Evolutionary conservation across 2,888 invertebrate genomes (phyloP).

Genomic region (Didymodactylos carnosus): DNA sequence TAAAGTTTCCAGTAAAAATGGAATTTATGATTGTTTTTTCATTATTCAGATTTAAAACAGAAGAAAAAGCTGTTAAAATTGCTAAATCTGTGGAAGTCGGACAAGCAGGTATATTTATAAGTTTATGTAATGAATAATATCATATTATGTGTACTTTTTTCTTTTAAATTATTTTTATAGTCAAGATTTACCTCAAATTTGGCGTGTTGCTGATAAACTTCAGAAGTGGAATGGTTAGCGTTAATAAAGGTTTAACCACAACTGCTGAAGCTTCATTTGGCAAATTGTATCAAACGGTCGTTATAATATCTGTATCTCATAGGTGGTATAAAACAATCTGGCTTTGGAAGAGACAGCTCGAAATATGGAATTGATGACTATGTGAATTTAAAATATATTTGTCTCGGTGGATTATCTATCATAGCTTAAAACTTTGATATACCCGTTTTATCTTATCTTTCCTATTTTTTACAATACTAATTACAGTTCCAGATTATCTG

Average conservation of each 20-base stretch:
- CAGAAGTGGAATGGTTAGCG: conserved; percentile 69
- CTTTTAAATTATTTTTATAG: conserved; percentile 66
- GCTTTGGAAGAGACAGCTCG: conserved; percentile 80
- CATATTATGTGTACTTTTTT: neutral
- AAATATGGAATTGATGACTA: conserved; percentile 76
- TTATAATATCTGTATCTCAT: neutral
- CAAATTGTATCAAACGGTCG: neutral
- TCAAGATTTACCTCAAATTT: conserved; percentile 64
- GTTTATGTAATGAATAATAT: neutral
- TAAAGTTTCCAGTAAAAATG: too few species aligned
- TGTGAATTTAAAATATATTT: conserved; percentile 67
- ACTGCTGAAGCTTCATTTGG: conserved; percentile 76
- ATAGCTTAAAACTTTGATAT: neutral
- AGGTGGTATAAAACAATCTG: conserved; percentile 74
- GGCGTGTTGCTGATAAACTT: conserved; percentile 61
- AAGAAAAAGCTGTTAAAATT: conserved; percentile 60
- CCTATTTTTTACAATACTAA: too few species aligned
- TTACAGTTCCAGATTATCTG: too few species aligned
- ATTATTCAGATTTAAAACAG: conserved; percentile 58
- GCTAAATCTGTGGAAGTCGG: conserved; percentile 67
- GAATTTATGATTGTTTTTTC: neutral
- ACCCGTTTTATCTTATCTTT: too few species aligned
- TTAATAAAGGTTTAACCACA: conserved; percentile 83
- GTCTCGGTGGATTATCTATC: conserved; percentile 43
- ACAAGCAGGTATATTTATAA: conserved; percentile 44